phyloP scores from a whole-genome alignment of 2,888 invertebrate species.

The Lissocephala sabroskyi region DNA sequence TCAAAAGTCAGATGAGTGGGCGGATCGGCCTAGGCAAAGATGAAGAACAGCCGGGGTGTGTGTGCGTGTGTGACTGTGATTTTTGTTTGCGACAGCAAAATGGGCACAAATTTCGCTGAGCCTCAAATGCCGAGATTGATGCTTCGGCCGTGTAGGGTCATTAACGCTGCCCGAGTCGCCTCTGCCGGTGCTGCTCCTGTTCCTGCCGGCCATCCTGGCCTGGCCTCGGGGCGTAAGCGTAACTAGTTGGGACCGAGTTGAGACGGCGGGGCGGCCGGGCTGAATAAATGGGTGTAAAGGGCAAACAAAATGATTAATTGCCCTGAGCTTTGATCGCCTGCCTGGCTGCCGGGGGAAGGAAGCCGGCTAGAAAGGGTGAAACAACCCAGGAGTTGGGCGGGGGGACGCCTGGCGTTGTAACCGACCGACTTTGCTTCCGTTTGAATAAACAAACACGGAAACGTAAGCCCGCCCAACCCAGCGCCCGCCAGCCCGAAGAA shows the following conservation, averaged over 20 bases:
- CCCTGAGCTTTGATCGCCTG: slow-evolving; percentile 72
- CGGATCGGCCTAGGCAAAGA: slow-evolving; percentile 29
- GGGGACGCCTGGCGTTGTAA: slow-evolving; percentile 54
- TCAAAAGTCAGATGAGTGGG: slow-evolving; percentile 30
- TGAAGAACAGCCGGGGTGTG: slow-evolving; percentile 35
- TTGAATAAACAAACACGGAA: slow-evolving; percentile 67
- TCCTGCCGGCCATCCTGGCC: background rate
- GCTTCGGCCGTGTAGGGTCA: slow-evolving; percentile 24
- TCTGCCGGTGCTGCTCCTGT: slow-evolving; percentile 16
- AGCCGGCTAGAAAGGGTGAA: slow-evolving; percentile 35
- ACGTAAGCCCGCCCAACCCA: slow-evolving; percentile 47
- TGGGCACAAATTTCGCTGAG: slow-evolving; percentile 51
- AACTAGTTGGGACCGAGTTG: slow-evolving; percentile 5
- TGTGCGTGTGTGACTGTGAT: slow-evolving; percentile 24
- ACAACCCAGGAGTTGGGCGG: slow-evolving; percentile 16
- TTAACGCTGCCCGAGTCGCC: slow-evolving; percentile 1
- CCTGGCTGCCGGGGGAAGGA: slow-evolving; percentile 16
- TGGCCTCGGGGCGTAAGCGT: slow-evolving; percentile 2
- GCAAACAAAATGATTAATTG: slow-evolving; percentile 73
- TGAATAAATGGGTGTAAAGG: slow-evolving; percentile 69
- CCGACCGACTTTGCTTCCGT: slow-evolving; percentile 65
- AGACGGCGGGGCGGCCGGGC: slow-evolving; percentile 61
- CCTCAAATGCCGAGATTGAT: slow-evolving; percentile 42
- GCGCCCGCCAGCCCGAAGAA: slow-evolving; percentile 11
- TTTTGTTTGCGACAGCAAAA: slow-evolving; percentile 46